phyloP scores from a whole-genome alignment of 2,797 vertebrate species.

The Hypotaenidia okinawae region DNA sequence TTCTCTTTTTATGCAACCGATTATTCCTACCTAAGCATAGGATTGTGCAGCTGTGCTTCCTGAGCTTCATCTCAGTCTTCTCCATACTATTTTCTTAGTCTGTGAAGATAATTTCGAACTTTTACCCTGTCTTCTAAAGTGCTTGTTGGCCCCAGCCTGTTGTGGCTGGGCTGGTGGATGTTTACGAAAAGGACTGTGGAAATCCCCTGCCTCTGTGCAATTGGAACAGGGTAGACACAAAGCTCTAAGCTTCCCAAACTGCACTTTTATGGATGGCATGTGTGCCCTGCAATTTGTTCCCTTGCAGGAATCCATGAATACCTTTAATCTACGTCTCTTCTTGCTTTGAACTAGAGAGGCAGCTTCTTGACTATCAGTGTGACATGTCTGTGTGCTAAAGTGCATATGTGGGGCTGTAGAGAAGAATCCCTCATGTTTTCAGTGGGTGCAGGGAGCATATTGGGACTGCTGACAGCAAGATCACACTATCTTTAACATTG shows the following conservation, averaged over 20 bases:
- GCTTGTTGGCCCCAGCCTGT: not conserved
- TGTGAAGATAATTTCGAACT: not conserved
- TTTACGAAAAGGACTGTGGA: not conserved
- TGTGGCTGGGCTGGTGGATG: not conserved
- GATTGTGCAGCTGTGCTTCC: not conserved
- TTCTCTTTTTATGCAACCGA: not conserved
- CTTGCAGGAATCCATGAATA: not conserved
- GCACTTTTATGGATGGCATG: accelerated
- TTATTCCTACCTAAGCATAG: not conserved
- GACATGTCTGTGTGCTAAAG: not conserved
- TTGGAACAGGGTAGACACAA: not conserved
- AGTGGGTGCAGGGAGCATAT: not conserved
- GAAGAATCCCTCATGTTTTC: not conserved
- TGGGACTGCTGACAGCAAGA: not conserved
- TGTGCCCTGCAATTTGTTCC: not conserved
- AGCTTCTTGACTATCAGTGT: not conserved
- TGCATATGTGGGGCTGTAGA: not conserved
- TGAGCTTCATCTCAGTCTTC: not conserved
- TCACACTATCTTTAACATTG: not conserved
- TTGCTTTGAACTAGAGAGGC: not conserved
- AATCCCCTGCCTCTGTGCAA: not conserved
- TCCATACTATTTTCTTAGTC: not conserved
- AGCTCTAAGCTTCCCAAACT: not conserved
- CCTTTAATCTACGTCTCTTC: not conserved
- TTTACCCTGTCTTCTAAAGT: not conserved